Evolutionary conservation across 2,888 invertebrate genomes (phyloP).

Genomic region (Rhaphigaster nebulosa): DNA sequence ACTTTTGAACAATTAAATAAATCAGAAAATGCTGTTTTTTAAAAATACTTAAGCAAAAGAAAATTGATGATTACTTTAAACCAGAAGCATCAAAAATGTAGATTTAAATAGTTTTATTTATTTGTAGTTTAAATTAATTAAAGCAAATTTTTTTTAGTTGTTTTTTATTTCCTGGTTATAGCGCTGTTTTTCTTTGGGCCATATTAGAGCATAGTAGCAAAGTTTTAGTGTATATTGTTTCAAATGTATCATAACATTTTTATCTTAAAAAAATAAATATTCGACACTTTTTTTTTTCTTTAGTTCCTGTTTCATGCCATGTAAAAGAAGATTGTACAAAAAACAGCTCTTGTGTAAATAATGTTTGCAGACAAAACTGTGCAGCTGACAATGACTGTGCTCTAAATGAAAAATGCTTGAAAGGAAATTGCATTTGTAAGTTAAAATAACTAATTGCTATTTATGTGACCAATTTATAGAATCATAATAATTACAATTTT

Average conservation of each 20-base stretch:
- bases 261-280: background rate
- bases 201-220: too few species aligned
- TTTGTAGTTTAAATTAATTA: too few species aligned
- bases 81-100: too few species aligned
- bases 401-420: constrained; percentile 88
- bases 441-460: constrained; percentile 65
- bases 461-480: background rate
- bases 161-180: too few species aligned
- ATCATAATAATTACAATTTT: constrained; percentile 3
- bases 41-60: too few species aligned
- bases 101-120: too few species aligned
- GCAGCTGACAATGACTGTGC: constrained; percentile 85
- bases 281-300: constrained; percentile 65
- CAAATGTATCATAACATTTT: background rate
- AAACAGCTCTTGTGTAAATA: constrained; percentile 83
- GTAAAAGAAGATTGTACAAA: constrained; percentile 78
- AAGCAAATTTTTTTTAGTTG: too few species aligned
- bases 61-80: too few species aligned
- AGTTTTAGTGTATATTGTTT: background rate
- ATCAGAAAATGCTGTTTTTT: too few species aligned
- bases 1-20: too few species aligned
- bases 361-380: constrained; percentile 86
- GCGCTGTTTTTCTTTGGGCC: too few species aligned
- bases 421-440: constrained; percentile 84
- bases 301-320: constrained; percentile 84